Base-by-base conservation (phyloP, 2,797 vertebrate genomes). In the Hydrolagus colliei region DNA sequence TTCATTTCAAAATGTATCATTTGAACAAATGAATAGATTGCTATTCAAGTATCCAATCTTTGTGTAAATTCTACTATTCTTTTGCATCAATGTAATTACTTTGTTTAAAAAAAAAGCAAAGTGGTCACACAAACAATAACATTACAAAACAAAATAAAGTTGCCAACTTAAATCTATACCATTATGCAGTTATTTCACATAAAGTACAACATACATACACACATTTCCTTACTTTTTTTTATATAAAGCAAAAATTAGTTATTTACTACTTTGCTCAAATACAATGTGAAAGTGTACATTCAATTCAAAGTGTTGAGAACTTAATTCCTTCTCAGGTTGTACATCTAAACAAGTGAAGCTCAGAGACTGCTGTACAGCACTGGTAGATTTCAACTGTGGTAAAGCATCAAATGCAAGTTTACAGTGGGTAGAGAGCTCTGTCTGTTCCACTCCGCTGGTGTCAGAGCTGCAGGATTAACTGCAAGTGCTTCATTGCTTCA, bases 291-390 rank as follows among this genome's bases (percentile, higher is more conserved):
- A 3, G 14, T 9, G 59, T 61, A 71, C 7, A 77, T 52, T 52
- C 41, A 52, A 52, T 52, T 52, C 41, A 77, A 59, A 61, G 75
- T 59, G 20, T 77, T 77, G 75, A 77, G 75, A 77, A 77, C 75
- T 59, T 77, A n/a, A 77, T 77, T 77, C 75, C 75, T 77, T 77
- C 75, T 77, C 75, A 77, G 75, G 75, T 77, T 59, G 18, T 59
- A 61, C 18, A 77, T 77, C 75, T 12, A 77, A 4, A 76, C 20
- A 71, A 76, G 9, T 52, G 20, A 76, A 76, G 41, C 41, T 20
- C 52, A 11, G 0, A 52, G 18, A 77, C n/a, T 4, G n/a, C 35
- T 16, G 8, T 13, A 75, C 41, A 52, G 52, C 1, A 76, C 13
- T 41, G 16, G 9, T 3, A 61, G 2, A 14, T 35, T 41, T 18